A percentile compares a stretch with the other conserved stretches of the same genome.
phyloP scores from a whole-genome alignment of 1,140 invertebrate species.

The Saccostrea cuccullata region DNA sequence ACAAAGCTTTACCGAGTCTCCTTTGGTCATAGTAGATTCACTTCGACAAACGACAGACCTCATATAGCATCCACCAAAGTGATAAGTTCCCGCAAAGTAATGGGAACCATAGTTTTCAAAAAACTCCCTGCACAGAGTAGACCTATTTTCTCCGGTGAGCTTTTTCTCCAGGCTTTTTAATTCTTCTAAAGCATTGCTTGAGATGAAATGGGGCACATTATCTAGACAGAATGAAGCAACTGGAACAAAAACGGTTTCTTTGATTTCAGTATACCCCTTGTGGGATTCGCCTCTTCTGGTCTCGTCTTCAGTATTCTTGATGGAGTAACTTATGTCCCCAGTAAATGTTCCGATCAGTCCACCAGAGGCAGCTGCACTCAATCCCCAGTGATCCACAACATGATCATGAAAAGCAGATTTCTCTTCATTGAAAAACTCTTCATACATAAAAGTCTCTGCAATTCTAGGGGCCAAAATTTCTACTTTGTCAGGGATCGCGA shows the following conservation, averaged over 20 bases:
- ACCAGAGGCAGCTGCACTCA: not conserved
- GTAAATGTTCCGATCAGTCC: not conserved
- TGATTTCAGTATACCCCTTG: not conserved
- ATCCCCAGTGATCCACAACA: not conserved
- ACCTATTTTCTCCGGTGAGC: not conserved
- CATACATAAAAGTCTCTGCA: not conserved
- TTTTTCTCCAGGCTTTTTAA: not conserved
- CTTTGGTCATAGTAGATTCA: not conserved
- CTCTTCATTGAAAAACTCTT: not conserved
- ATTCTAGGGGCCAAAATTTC: not conserved
- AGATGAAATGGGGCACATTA: not conserved
- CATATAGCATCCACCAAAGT: not conserved
- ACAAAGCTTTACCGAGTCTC: not conserved
- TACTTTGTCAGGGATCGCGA: not conserved
- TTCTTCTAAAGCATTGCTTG: not conserved
- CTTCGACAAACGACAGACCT: not conserved
- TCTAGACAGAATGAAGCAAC: not conserved
- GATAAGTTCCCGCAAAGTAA: not conserved
- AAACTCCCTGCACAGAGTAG: not conserved
- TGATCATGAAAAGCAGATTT: not conserved
- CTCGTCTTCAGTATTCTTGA: not conserved
- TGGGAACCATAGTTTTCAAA: not conserved
- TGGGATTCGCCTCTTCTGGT: not conserved
- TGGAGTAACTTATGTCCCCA: not conserved
- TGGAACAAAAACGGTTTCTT: not conserved